phyloP scores from a whole-genome alignment of 2,888 invertebrate species.

The Netelia inedita region DNA sequence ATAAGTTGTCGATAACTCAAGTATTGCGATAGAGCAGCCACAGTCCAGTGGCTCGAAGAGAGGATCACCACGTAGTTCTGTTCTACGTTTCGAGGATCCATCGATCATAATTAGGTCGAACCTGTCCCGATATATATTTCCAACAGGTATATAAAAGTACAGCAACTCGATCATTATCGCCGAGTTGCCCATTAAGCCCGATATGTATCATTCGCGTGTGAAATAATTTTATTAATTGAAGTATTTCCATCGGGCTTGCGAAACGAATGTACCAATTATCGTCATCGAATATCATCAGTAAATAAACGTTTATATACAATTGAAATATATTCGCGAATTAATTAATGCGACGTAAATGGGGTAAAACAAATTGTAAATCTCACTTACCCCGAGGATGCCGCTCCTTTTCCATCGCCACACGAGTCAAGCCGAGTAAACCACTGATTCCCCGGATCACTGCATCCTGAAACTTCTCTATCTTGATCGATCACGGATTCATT shows the following conservation, averaged over 20 bases:
- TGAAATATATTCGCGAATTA: too few relatives aligned
- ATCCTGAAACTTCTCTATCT: slow-evolving; percentile 78
- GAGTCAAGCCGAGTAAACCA: slow-evolving; percentile 70
- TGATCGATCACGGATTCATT: slow-evolving; percentile 64
- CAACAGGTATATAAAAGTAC: slow-evolving; percentile 2
- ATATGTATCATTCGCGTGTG: background rate
- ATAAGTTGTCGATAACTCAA: slow-evolving; percentile 64
- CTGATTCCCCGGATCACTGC: slow-evolving; percentile 77
- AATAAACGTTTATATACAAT: too few relatives aligned
- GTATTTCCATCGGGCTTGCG: background rate
- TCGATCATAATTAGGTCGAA: slow-evolving; percentile 66
- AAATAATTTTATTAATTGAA: background rate
- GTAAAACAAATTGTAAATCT: slow-evolving; percentile 12
- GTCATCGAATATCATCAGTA: too few relatives aligned
- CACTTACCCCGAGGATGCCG: slow-evolving; percentile 80
- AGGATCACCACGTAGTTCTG: slow-evolving; percentile 20
- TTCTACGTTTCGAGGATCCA: slow-evolving; percentile 55
- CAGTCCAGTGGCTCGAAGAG: slow-evolving; percentile 51
- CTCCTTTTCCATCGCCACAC: slow-evolving; percentile 82
- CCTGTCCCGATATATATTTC: background rate
- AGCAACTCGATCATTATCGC: slow-evolving; percentile 52
- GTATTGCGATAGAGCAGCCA: slow-evolving; percentile 32
- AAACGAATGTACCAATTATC: background rate
- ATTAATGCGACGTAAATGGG: background rate
- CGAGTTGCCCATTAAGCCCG: slow-evolving; percentile 32